These are phyloP conservation scores for Cercopithecus mona DNA, from an alignment of 2,113 vertebrate genomes.

Conservation along the genomic window DNA sequence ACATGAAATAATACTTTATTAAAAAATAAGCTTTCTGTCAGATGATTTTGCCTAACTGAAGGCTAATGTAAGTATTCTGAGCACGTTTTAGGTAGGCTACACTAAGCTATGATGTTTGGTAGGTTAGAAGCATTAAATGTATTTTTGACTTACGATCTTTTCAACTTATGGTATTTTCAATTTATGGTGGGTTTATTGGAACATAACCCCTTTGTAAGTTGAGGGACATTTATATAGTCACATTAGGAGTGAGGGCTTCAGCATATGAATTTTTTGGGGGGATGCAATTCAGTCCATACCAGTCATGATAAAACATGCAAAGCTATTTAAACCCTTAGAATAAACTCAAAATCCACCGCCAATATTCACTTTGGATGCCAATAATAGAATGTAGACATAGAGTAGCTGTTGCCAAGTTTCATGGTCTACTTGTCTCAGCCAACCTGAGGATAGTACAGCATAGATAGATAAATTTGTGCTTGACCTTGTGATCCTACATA, in stretches of 20 bases:
- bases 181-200: background rate
- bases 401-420: background rate
- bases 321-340: constrained; percentile 20
- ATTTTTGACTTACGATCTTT: background rate
- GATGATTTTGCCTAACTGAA: background rate
- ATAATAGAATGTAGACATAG: background rate
- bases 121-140: background rate
- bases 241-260: background rate
- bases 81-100: background rate
- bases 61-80: background rate
- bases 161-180: background rate
- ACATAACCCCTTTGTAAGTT: background rate
- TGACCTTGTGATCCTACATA: background rate
- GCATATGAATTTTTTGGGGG: background rate
- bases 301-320: background rate
- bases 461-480: background rate
- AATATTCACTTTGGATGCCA: constrained; percentile 31
- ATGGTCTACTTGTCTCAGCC: background rate
- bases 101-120: background rate
- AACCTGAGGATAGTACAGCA: background rate
- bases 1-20: background rate
- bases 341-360: background rate
- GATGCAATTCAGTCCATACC: background rate
- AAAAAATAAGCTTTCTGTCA: background rate
- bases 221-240: background rate